Base-by-base conservation (phyloP, 2,113 vertebrate species). In the Alaudala cheleensis region DNA sequence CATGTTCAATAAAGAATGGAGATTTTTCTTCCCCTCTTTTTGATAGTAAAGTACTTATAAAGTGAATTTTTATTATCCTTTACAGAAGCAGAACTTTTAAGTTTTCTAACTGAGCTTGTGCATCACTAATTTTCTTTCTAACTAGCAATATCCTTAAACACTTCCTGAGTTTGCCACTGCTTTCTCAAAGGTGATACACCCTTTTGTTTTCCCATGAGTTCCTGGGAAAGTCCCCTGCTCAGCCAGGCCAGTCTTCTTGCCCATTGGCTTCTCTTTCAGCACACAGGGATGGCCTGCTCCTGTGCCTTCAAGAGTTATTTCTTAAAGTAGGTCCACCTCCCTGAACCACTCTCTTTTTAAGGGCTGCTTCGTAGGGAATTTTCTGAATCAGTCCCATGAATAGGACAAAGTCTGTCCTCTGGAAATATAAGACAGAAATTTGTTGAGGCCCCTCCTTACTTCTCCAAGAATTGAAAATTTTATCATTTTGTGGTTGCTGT, bases 271-370 rank as follows among this genome's bases (percentile, higher is more conserved):
- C 31, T 50, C 25, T 62, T 70, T 40, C 2, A 1, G 6, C 25
- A 26, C 1, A 14, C 2, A 22, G 1, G 16, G 23, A 34, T 0
- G 0, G 5, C 9, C 24, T 40, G 16, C 6, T 62, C 19, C 23
- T 54, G 24, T 0, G 2, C 11, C 29, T 71, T 56, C 24, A 42
- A 40, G 21, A 42, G 31, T 56, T 42, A 40, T 5, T 34, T 57
- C 17, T 33, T 26, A 4, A 14, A 34, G 3, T 31, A 23, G 10
- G 11, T 34, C 11, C 21, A 49, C 7, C 34, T 49, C 79, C 29
- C 31, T 56, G 40, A 5, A 40, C 7, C 3, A 13, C 16, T 62
- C 40, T 64, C 9, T 18, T 56, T 71, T 56, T 42, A 64, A 56
- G 31, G 11, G 31, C 17, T 18, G 9, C 8, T 56, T 87, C 40